These are phyloP conservation scores for Silvanus unidentatus DNA, from an alignment of 2,888 invertebrate genomes.

Conservation along the genomic window DNA sequence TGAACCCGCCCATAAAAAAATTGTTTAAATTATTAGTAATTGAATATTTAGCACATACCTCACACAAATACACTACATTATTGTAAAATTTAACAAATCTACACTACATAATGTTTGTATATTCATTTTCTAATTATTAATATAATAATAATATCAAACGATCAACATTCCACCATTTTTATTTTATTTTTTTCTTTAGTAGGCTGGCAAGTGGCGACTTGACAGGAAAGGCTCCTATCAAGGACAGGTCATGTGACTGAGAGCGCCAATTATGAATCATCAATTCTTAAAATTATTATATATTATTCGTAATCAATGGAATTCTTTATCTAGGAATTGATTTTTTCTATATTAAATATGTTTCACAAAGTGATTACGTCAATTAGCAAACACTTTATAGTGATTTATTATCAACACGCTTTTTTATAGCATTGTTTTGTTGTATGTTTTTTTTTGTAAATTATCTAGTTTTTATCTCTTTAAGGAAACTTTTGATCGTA, in stretches of 20 bases:
- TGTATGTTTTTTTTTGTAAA: no score
- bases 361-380: no score
- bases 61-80: constrained; percentile 18
- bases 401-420: no score
- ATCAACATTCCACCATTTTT: constrained; percentile 40
- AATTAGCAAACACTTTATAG: no score
- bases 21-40: background rate
- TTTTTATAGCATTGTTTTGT: no score
- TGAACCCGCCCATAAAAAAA: constrained; percentile 35
- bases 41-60: constrained; percentile 18
- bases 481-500: no score
- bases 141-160: constrained; percentile 16
- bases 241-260: constrained; percentile 33
- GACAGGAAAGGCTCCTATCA: constrained; percentile 22
- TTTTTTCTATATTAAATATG: no score
- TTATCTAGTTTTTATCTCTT: no score
- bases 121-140: constrained; percentile 26
- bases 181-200: constrained; percentile 21
- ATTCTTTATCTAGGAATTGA: no score
- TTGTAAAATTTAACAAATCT: constrained; percentile 1
- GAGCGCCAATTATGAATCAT: constrained; percentile 33
- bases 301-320: no score
- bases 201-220: constrained; percentile 14
- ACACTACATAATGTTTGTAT: constrained; percentile 6
- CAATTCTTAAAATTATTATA: background rate